phyloP scores from a whole-genome alignment of 2,113 vertebrate genomes.

The Tor tambroides region DNA sequence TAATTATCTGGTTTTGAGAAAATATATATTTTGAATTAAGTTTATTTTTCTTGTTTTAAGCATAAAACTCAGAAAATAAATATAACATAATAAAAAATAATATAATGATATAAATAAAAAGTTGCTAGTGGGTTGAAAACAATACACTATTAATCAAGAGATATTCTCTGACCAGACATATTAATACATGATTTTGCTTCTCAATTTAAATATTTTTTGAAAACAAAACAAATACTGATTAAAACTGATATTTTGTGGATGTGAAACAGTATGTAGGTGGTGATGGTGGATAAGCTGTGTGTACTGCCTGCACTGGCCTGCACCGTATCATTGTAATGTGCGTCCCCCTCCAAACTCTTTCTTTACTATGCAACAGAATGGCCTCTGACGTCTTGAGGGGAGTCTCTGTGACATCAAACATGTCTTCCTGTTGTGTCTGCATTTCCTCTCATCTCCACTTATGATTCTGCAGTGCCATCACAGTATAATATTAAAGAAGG shows the following conservation, averaged over 20 bases:
- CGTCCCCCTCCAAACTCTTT: constrained; percentile 75
- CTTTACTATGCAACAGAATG: constrained; percentile 93
- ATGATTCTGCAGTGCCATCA: constrained; percentile 77
- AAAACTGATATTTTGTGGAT: background rate
- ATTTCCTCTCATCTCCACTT: constrained; percentile 56
- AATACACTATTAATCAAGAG: too few species aligned
- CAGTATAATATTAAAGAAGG: constrained; percentile 67
- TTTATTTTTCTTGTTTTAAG: too few species aligned
- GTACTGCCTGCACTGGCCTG: constrained; percentile 31
- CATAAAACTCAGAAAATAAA: too few species aligned
- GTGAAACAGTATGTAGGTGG: background rate
- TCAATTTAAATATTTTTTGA: background rate
- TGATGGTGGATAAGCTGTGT: constrained; percentile 42
- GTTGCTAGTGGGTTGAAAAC: background rate
- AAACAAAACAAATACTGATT: background rate
- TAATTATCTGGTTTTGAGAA: too few species aligned
- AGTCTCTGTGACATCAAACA: constrained; percentile 77
- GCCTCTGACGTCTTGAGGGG: constrained; percentile 71
- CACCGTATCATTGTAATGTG: constrained; percentile 60
- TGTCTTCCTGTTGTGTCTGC: constrained; percentile 81
- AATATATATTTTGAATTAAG: too few species aligned
- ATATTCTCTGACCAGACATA: too few species aligned
- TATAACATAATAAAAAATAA: too few species aligned
- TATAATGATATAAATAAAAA: background rate
- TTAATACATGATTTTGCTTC: background rate